Conservation (phyloP, 2,113 vertebrate species). For the Platysternon megacephalum region DNA sequence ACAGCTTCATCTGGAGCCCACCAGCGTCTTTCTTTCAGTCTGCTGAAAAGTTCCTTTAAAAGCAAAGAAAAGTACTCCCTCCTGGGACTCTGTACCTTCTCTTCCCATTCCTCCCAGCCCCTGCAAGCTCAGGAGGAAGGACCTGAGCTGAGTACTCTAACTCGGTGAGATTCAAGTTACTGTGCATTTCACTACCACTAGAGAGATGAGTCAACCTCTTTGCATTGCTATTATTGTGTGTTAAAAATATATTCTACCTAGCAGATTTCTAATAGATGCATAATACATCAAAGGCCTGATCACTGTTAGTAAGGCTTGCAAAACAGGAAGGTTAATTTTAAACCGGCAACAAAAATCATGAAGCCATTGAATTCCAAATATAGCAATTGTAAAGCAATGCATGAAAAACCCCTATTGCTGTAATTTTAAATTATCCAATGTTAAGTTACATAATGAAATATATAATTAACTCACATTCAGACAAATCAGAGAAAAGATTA, state of each 20-base stretch:
- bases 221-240: slow-evolving; percentile 1
- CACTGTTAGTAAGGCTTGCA: background rate
- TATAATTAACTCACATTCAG: background rate
- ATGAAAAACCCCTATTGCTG: background rate
- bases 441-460: background rate
- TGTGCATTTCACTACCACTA: background rate
- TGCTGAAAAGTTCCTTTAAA: background rate
- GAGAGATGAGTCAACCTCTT: slow-evolving; percentile 48
- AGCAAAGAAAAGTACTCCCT: background rate
- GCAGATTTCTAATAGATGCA: background rate
- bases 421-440: background rate
- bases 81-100: background rate
- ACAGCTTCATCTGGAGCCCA: background rate
- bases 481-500: background rate
- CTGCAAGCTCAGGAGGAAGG: background rate
- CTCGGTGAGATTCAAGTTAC: background rate
- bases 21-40: background rate
- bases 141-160: accelerated
- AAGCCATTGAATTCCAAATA: background rate
- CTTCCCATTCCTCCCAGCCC: background rate
- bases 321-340: slow-evolving; percentile 24
- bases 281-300: background rate
- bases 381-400: background rate
- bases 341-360: background rate
- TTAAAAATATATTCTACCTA: slow-evolving; percentile 41